Evolutionary conservation across 2,888 invertebrate species (phyloP).

Genomic region (Drosophila anomelani): DNA sequence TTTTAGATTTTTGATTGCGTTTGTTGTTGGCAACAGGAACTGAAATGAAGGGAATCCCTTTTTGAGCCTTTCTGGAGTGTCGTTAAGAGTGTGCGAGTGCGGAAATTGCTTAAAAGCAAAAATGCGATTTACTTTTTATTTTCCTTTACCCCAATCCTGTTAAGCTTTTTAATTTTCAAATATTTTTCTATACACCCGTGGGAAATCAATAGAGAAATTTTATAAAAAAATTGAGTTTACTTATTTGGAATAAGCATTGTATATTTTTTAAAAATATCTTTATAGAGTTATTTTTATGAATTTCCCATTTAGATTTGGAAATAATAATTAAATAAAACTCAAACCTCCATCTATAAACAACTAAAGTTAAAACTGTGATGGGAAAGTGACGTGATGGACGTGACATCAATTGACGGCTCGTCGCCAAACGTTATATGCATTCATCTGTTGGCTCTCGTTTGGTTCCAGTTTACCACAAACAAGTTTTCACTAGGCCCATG

Average conservation of each 20-base stretch:
- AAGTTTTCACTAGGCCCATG: constrained; percentile 21
- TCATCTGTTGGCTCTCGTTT: constrained; percentile 20
- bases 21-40: constrained; percentile 48
- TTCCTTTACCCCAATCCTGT: constrained; percentile 4
- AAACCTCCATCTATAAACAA: constrained; percentile 30
- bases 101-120: constrained; percentile 77
- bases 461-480: constrained; percentile 36
- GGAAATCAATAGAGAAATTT: neutral
- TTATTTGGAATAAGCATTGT: too few relatives aligned
- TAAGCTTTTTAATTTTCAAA: constrained; percentile 8
- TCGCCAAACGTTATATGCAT: constrained; percentile 51
- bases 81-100: constrained; percentile 50
- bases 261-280: neutral
- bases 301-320: neutral
- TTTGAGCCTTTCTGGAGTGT: constrained; percentile 59
- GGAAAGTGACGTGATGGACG: constrained; percentile 68
- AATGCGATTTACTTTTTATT: constrained; percentile 58
- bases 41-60: constrained; percentile 55
- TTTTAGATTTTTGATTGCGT: constrained; percentile 74
- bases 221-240: neutral
- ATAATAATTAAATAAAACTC: neutral
- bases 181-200: neutral
- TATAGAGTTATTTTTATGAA: neutral
- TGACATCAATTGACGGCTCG: constrained; percentile 74
- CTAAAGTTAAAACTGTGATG: constrained; percentile 48